Evolutionary conservation across 2,797 vertebrate species (phyloP), one percentile per base, ranked within the genome.

Genomic region (Todus mexicanus): DNA sequence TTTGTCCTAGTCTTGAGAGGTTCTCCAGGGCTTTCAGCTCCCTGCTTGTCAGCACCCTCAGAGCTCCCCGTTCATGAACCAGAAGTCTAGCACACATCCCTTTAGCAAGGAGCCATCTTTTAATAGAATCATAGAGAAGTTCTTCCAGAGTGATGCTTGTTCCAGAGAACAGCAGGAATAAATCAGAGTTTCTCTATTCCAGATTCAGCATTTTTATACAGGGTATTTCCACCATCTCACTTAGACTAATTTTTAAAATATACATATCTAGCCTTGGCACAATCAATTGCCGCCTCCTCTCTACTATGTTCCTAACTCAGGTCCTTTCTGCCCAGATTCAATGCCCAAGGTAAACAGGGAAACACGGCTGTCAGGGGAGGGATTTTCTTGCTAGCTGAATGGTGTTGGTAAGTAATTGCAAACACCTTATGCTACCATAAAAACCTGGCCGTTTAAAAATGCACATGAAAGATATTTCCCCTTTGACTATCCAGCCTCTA

Each of bases 361-460:
- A 90, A 71, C 48, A 69, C 7, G 84, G 70, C 57, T 89, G 72
- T 31, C 75, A 93, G 81, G 75, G 88, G 84, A 92, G 82, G 75
- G 78, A 83, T 87, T 89, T 83, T 71, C 75, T 71, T 68, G 57
- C 54, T 38, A 37, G 64, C 53, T 91, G 69, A 87, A 82, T 37
- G 60, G 61, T 77, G 81, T 84, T 90, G 53, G 27, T 89, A 84
- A 93, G 78, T 82, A 92, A 93, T 31, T 84, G 90, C 69, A 72
- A 93, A 85, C 65, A 77, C 54, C 81, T 89, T 63, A 68, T 26
- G 74, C 53, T 77, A 65, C 74, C 87, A 60, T 54, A 92, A 82
- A 90, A 64, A 3, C 76, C 56, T 25, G 65, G 54, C 43, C 61
- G 73, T 84, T 94, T 92, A 79, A 75, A 95, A 94, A 89, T 2